Conservation (phyloP, 2,888 invertebrate genomes). For the Blastobasis adustella region DNA sequence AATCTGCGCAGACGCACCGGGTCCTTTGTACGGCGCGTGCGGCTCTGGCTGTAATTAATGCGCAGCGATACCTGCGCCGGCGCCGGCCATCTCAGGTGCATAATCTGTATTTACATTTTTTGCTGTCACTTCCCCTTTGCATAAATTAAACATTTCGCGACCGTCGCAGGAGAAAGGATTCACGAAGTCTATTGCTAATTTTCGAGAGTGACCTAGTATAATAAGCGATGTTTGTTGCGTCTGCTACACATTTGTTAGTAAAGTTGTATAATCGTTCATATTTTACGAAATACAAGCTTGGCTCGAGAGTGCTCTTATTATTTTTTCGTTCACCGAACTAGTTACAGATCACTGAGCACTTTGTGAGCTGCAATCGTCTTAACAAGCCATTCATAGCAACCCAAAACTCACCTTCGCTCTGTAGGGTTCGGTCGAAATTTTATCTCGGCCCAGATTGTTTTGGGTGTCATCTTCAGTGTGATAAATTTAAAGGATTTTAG, state of each 20-base stretch:
- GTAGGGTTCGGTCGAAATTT: constrained; percentile 35
- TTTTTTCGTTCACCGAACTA: constrained; percentile 54
- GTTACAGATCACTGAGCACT: constrained; percentile 61
- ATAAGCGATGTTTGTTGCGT: too few relatives aligned
- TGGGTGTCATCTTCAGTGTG: constrained; percentile 24
- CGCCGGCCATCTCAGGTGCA: constrained; percentile 53
- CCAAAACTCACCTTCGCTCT: constrained; percentile 31
- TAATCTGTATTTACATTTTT: constrained; percentile 67
- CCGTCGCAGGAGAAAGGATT: constrained; percentile 26
- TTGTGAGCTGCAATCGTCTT: constrained; percentile 55
- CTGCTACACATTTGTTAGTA: too few relatives aligned
- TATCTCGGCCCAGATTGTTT: constrained; percentile 24
- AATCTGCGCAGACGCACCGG: constrained; percentile 27
- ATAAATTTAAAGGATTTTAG: constrained; percentile 9
- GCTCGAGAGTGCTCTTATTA: constrained; percentile 18
- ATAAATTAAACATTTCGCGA: constrained; percentile 65
- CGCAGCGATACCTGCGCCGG: constrained; percentile 48
- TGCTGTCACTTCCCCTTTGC: constrained; percentile 69
- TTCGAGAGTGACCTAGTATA: too few relatives aligned
- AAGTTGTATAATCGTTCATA: too few relatives aligned
- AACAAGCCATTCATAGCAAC: constrained; percentile 20
- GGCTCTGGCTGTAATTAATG: constrained; percentile 52
- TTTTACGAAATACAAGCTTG: too few relatives aligned
- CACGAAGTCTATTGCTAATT: background rate
- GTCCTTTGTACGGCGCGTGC: constrained; percentile 43